phyloP scores from a whole-genome alignment of 1,140 invertebrate genomes.

The Zaprionus vittiger region DNA sequence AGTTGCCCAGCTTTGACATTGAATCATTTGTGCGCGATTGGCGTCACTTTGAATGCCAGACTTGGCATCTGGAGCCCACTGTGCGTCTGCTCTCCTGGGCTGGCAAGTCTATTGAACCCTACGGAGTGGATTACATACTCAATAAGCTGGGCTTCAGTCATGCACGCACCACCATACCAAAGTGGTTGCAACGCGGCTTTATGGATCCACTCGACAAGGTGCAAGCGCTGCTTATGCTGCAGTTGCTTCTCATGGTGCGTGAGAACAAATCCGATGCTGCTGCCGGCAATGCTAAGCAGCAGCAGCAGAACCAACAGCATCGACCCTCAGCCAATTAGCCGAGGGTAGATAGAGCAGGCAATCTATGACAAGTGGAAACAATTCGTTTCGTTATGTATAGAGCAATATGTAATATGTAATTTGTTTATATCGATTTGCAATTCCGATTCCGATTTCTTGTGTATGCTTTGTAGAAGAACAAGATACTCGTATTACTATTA shows the following conservation, averaged over 20 bases:
- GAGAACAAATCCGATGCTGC: conserved; percentile 78
- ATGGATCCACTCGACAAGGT: conserved; percentile 98
- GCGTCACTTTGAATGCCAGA: conserved; percentile 96
- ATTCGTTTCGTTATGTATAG: conserved; percentile 48
- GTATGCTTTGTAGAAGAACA: conserved; percentile 25
- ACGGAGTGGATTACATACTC: conserved; percentile 98
- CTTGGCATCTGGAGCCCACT: conserved; percentile 99
- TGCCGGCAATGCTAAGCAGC: conserved; percentile 45
- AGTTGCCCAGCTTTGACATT: conserved; percentile 70
- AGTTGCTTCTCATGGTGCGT: conserved; percentile 86
- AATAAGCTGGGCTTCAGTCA: conserved; percentile 98
- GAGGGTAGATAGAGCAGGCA: conserved; percentile 9
- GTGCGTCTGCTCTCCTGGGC: conserved; percentile 97
- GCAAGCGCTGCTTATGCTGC: conserved; percentile 89
- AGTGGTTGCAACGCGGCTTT: conserved; percentile 98
- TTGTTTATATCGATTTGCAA: conserved; percentile 26
- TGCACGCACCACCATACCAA: conserved; percentile 98
- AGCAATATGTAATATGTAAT: conserved; percentile 50
- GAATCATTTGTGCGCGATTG: conserved; percentile 87
- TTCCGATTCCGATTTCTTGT: conserved; percentile 18
- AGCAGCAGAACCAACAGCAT: conserved; percentile 56
- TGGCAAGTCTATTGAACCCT: conserved; percentile 97
- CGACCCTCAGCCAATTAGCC: conserved; percentile 64
- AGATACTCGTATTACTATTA: conserved; percentile 44
- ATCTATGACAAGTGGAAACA: conserved; percentile 57